These are phyloP conservation scores for Drosophila albomicans DNA, from an alignment of 1,140 invertebrate genomes.

Conservation along the genomic window DNA sequence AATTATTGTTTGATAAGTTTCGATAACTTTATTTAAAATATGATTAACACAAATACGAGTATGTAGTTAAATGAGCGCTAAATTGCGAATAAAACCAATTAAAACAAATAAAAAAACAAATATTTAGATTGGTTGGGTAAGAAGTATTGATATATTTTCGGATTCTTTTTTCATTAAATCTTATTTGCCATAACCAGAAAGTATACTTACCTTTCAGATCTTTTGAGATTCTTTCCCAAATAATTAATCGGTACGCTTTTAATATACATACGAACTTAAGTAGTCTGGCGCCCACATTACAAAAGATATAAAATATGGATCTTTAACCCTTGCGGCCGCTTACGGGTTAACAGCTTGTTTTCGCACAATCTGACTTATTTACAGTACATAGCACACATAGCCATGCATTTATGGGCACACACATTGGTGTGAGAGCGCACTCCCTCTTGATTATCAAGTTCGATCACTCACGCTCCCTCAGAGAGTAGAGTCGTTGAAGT, in stretches of 20 bases:
- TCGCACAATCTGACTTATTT: constrained; percentile 21
- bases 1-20: constrained; percentile 63
- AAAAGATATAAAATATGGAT: no score
- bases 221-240: no score
- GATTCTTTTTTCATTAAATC: neutral
- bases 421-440: neutral
- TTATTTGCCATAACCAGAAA: neutral
- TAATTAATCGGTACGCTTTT: no score
- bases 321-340: neutral
- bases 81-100: constrained; percentile 81
- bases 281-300: no score
- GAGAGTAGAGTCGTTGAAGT: neutral
- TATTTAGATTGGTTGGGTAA: neutral
- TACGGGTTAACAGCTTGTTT: constrained; percentile 44
- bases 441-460: constrained; percentile 14
- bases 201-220: neutral
- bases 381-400: constrained; percentile 15
- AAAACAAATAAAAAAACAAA: constrained; percentile 51
- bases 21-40: constrained; percentile 61
- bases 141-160: neutral
- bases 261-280: no score
- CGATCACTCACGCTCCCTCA: constrained; percentile 16
- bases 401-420: neutral
- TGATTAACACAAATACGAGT: constrained; percentile 62
- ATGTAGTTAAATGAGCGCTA: constrained; percentile 81